These are phyloP conservation scores for Catostylus mosaicus DNA, from an alignment of 30 jellyfish, hydroid and myxozoan species.

Conservation along the genomic window DNA sequence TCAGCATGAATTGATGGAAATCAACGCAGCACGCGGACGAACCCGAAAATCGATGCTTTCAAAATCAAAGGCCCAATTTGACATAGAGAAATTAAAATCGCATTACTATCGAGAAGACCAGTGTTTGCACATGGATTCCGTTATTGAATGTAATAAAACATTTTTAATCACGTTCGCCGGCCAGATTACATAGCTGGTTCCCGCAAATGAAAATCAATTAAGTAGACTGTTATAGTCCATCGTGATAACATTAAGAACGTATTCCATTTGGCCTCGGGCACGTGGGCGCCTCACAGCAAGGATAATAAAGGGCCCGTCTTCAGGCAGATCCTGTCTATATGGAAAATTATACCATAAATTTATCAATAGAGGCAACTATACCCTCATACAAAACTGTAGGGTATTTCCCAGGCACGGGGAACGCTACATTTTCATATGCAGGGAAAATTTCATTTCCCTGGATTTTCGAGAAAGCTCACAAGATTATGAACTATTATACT, in stretches of 20 bases:
- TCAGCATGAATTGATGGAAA: neutral
- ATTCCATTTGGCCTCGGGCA: neutral
- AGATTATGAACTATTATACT: too few relatives aligned
- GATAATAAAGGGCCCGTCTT: too few relatives aligned
- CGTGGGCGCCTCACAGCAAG: too few relatives aligned
- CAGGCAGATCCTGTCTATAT: too few relatives aligned
- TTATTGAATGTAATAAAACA: conserved; percentile 13
- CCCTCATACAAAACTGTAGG: too few relatives aligned
- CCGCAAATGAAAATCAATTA: conserved; percentile 44
- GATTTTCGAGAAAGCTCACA: too few relatives aligned
- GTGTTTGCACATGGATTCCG: conserved; percentile 22
- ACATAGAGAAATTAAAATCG: neutral
- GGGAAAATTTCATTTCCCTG: too few relatives aligned
- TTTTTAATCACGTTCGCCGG: conserved; percentile 16
- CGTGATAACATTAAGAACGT: neutral
- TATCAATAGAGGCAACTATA: too few relatives aligned
- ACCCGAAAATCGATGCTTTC: neutral
- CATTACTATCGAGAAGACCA: conserved; percentile 7
- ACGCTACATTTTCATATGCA: too few relatives aligned
- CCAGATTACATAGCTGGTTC: conserved; percentile 14
- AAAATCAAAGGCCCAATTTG: neutral
- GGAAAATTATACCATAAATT: too few relatives aligned
- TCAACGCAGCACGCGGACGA: conserved; percentile 3
- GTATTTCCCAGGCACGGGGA: too few relatives aligned
- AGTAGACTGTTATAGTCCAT: conserved; percentile 16